These are phyloP conservation scores for Papilio protenor DNA, from an alignment of 2,888 invertebrate genomes.

Conservation along the genomic window DNA sequence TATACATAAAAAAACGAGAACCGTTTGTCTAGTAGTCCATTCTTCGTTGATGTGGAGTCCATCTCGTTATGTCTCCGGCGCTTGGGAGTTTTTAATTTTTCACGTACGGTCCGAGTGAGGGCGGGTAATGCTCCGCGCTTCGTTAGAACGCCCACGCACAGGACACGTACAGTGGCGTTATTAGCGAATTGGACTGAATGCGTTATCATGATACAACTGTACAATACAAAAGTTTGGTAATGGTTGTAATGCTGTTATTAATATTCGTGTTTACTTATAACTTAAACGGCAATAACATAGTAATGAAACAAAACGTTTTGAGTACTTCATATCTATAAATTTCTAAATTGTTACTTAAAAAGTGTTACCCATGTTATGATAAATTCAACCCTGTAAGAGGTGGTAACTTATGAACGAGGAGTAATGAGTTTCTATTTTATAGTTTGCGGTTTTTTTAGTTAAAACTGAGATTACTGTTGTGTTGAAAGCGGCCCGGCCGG, in stretches of 20 bases:
- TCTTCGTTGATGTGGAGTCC: slow-evolving; percentile 30
- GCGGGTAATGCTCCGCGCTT: slow-evolving; percentile 23
- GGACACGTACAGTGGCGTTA: slow-evolving; percentile 2
- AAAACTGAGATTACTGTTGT: background rate
- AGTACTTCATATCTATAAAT: background rate
- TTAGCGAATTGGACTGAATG: background rate
- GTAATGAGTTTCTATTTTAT: background rate
- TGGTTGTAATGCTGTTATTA: no score
- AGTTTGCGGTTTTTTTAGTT: background rate
- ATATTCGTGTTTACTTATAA: no score
- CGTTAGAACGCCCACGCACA: slow-evolving; percentile 1
- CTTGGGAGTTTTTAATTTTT: slow-evolving; percentile 36
- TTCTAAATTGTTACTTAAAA: background rate
- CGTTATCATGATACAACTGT: no score
- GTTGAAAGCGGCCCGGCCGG: slow-evolving; percentile 7
- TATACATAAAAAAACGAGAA: slow-evolving; percentile 45
- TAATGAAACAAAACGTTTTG: background rate
- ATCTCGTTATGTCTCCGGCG: slow-evolving; percentile 33
- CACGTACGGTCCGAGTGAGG: slow-evolving; percentile 23
- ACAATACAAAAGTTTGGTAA: background rate
- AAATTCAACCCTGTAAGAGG: background rate
- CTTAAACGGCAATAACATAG: background rate
- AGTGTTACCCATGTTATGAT: background rate
- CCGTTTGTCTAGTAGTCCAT: slow-evolving; percentile 39
- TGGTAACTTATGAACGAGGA: background rate